Evolutionary conservation across 64 coral and sea anemone genomes (phyloP).

Genomic region (Platygyra sinensis): DNA sequence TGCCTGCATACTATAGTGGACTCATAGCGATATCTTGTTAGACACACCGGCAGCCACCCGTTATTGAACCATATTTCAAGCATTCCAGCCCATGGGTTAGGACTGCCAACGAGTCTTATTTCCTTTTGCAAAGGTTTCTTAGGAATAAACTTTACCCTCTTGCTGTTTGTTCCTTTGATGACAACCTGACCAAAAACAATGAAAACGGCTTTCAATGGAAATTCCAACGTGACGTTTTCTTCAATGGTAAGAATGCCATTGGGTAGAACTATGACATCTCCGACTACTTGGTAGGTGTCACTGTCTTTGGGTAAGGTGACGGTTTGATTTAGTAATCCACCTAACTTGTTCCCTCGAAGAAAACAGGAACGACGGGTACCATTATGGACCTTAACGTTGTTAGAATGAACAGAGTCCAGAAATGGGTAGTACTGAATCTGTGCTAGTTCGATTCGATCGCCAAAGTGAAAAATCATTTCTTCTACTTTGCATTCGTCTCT

Average conservation of each 20-base stretch:
- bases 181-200: constrained; percentile 68
- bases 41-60: constrained; percentile 63
- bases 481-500: constrained; percentile 54
- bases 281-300: constrained; percentile 41
- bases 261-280: constrained; percentile 59
- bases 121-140: neutral
- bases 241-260: constrained; percentile 57
- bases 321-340: constrained; percentile 41
- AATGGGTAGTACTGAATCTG: constrained; percentile 59
- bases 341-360: constrained; percentile 33
- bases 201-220: constrained; percentile 50
- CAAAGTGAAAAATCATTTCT: constrained; percentile 65
- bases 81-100: constrained; percentile 67
- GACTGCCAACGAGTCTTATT: constrained; percentile 57
- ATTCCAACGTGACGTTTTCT: constrained; percentile 55
- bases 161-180: constrained; percentile 11
- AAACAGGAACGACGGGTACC: constrained; percentile 45
- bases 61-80: constrained; percentile 58
- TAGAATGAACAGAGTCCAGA: neutral
- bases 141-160: constrained; percentile 58
- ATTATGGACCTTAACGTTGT: neutral
- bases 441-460: constrained; percentile 66
- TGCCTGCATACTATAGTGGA: constrained; percentile 47
- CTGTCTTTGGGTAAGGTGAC: neutral
- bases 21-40: neutral